These are phyloP conservation scores for Phocides pigmalion DNA, from an alignment of 1,140 invertebrate genomes.

Conservation along the genomic window DNA sequence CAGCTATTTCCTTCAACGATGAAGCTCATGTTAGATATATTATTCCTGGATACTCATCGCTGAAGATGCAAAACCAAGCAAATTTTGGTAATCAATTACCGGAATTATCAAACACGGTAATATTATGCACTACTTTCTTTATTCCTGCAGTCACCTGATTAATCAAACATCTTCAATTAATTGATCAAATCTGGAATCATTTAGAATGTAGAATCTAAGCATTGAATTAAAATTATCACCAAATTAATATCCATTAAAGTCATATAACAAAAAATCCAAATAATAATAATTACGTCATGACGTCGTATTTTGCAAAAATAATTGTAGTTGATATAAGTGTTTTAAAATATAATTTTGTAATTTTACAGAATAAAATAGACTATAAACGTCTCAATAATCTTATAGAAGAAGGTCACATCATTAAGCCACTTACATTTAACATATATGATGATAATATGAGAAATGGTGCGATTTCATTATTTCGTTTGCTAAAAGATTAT, in stretches of 20 bases:
- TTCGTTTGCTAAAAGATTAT: slow-evolving; percentile 51
- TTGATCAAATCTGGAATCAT: too few relatives aligned
- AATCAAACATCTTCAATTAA: too few relatives aligned
- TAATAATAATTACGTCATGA: too few relatives aligned
- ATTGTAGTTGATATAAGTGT: slow-evolving; percentile 22
- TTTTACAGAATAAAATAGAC: slow-evolving; percentile 59
- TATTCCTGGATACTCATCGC: slow-evolving; percentile 49
- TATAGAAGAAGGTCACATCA: slow-evolving; percentile 54
- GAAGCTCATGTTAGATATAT: slow-evolving; percentile 53
- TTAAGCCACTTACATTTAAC: slow-evolving; percentile 66
- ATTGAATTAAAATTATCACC: too few relatives aligned
- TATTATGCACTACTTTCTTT: neutral
- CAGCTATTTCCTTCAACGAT: slow-evolving; percentile 48
- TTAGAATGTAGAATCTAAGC: too few relatives aligned
- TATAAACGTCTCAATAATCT: slow-evolving; percentile 50
- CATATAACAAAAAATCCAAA: too few relatives aligned
- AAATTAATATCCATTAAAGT: too few relatives aligned
- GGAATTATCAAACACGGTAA: slow-evolving; percentile 50
- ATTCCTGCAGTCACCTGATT: too few relatives aligned
- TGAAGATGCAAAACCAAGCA: slow-evolving; percentile 44
- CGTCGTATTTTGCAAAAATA: too few relatives aligned
- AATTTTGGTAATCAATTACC: slow-evolving; percentile 38
- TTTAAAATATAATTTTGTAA: slow-evolving; percentile 12
- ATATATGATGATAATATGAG: slow-evolving; percentile 71
- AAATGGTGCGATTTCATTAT: slow-evolving; percentile 62